Evolutionary conservation across 2,888 invertebrate species (phyloP), one percentile per base, ranked within the genome.

Genomic region (Drosophila trichaetosa): DNA sequence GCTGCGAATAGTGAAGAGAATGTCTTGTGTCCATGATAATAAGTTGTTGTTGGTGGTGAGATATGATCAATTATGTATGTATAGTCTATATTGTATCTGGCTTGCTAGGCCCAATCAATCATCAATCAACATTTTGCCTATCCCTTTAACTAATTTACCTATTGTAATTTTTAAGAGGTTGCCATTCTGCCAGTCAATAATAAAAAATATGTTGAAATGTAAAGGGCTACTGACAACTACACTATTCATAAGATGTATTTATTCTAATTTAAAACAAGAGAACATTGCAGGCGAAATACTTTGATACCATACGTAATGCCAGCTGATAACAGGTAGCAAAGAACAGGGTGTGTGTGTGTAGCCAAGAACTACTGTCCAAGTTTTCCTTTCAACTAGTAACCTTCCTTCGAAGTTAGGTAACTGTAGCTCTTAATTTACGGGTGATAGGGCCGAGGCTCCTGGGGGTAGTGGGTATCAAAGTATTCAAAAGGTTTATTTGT

Each of bases 31-130:
- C 21, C 52, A 79, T 68, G 13, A 42, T 63, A 36, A 51, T 49
- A 40, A 61, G 57, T 61, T 53, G 4, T 42, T 57, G 21, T 38
- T 18, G 27, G 27, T 52, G 21, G 11, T 40, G 36, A 31, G 24
- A 59, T 76, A 72, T 64, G 21, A 24, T 56, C 21, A 24, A 38
- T 57, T 51, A 18, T 24, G 31, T 52, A 42, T 52, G 18, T 49
- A 21, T 33, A 52, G 21, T 36, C 38, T 29, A 38, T 29, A 31
- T 38, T 16, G 1, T 51, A 54, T 58, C 57, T 38, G 40, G 79
- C 40, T 64, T 76, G 60, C 73, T 67, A 57, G 33, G 56, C 33
- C 59, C 42, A 33, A 33, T 33, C 10, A 33, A 31, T 31, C 13
- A 21, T 21, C 13, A 21, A 46, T 24, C 7, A 46, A 16, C 13